Evolutionary conservation across 35 echinoderm and acorn worm genomes (phyloP).

Genomic region (Heliocidaris tuberculata): DNA sequence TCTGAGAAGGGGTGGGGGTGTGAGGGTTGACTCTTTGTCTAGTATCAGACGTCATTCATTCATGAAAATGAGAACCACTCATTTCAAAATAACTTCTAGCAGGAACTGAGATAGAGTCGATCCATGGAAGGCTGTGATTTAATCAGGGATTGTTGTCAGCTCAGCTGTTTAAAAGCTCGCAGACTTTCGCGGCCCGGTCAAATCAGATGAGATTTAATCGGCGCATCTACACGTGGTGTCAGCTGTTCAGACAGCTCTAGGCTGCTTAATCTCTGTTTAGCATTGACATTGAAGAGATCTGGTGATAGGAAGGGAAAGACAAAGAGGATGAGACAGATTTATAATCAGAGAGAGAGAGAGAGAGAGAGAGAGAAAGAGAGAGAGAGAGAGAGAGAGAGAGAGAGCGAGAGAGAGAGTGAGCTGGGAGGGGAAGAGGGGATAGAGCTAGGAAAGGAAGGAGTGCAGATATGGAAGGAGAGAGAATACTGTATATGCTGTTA

Average conservation of each 20-base stretch:
- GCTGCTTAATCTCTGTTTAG: not conserved
- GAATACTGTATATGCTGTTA: too few species aligned
- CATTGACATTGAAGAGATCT: slow-evolving; percentile 10
- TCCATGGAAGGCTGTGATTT: not conserved
- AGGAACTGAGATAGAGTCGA: not conserved
- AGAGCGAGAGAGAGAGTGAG: too few species aligned
- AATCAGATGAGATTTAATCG: not conserved
- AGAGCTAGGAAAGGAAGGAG: too few species aligned
- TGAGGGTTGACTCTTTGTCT: not conserved
- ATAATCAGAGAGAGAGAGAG: not conserved
- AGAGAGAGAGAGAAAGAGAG: not conserved
- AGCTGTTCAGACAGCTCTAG: not conserved
- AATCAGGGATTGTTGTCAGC: not conserved
- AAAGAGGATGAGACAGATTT: slow-evolving; percentile 4
- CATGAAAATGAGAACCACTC: not conserved
- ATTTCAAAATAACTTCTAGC: not conserved
- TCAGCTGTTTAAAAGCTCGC: not conserved
- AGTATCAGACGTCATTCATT: not conserved
- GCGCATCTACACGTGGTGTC: not conserved
- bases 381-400: not conserved
- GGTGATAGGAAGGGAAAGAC: not conserved
- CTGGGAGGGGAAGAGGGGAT: too few species aligned
- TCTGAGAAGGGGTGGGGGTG: not conserved
- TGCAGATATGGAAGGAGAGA: too few species aligned
- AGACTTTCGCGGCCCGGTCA: not conserved